These are phyloP conservation scores for Anhinga rufa DNA, from an alignment of 2,113 vertebrate species.

Conservation along the genomic window DNA sequence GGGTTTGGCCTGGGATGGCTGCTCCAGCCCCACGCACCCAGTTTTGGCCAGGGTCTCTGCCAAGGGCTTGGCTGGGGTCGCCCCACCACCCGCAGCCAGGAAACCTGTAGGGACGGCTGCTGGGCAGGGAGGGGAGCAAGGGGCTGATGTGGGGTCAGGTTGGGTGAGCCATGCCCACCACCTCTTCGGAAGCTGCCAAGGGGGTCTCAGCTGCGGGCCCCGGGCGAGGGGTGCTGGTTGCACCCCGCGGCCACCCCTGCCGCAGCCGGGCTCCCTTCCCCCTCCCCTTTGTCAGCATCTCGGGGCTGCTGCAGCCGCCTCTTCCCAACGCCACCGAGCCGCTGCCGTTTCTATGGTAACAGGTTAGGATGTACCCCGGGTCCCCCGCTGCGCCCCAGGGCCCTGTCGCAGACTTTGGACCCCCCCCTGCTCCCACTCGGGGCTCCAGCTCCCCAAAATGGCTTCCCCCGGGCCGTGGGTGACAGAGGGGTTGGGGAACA, in stretches of 20 bases:
- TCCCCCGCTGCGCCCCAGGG: background rate
- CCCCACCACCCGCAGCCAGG: background rate
- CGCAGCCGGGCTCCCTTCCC: conserved; percentile 33
- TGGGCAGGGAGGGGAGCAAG: background rate
- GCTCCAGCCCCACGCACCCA: accelerated
- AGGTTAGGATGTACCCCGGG: conserved; percentile 3
- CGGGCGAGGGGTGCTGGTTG: background rate
- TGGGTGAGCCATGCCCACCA: accelerated
- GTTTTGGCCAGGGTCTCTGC: background rate
- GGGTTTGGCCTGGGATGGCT: background rate
- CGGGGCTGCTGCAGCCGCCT: conserved; percentile 47
- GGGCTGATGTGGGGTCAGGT: accelerated
- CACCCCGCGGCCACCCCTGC: background rate
- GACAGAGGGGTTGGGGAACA: accelerated
- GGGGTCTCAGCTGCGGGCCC: accelerated
- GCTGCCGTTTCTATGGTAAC: conserved; percentile 44
- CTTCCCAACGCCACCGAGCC: conserved; percentile 18
- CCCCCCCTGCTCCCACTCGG: accelerated
- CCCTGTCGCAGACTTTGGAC: accelerated
- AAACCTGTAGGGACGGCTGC: background rate
- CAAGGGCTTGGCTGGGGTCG: background rate
- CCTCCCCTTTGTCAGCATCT: conserved; percentile 46
- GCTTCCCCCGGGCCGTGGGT: background rate
- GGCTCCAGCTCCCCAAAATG: background rate
- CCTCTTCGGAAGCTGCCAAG: background rate